These are phyloP conservation scores for Anolis carolinensis DNA, from an alignment of 2,113 vertebrate genomes.

Conservation along the genomic window DNA sequence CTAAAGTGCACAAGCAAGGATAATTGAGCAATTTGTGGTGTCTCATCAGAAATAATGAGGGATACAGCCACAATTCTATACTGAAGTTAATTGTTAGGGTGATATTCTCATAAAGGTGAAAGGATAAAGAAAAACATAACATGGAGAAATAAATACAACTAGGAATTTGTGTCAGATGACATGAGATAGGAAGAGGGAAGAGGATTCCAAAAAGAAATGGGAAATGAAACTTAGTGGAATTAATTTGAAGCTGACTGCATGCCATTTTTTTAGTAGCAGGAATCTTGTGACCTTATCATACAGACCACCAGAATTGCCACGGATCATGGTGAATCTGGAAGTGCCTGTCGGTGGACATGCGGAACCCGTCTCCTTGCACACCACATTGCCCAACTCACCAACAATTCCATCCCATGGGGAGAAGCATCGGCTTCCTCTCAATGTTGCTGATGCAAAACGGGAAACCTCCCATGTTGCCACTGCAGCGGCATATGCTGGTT, in stretches of 20 bases:
- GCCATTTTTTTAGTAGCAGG: background rate
- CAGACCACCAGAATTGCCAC: too few relatives aligned
- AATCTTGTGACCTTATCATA: background rate
- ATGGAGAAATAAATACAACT: constrained; percentile 12
- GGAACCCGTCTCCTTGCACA: too few relatives aligned
- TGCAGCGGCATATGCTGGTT: too few relatives aligned
- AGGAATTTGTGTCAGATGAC: constrained; percentile 12
- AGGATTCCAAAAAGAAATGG: constrained; percentile 22
- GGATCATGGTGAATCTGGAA: too few relatives aligned
- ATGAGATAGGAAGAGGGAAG: background rate
- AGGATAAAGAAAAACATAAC: constrained; percentile 6
- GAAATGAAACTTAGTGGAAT: constrained; percentile 3
- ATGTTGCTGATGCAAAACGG: too few relatives aligned
- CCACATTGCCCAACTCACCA: too few relatives aligned
- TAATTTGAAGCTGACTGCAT: background rate
- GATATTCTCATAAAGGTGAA: constrained; percentile 31
- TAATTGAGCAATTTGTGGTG: constrained; percentile 43
- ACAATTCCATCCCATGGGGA: too few relatives aligned
- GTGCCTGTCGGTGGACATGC: too few relatives aligned
- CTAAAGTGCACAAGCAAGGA: constrained; percentile 37
- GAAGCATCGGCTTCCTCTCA: too few relatives aligned
- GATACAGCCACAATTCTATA: constrained; percentile 35
- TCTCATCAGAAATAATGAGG: constrained; percentile 33
- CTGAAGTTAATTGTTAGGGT: constrained; percentile 31
- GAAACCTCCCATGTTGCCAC: too few relatives aligned